Percentiles rank a stretch among this genome's conserved stretches.
Evolutionary conservation across 2,888 invertebrate species (phyloP).

Genomic region (Zygothrica quintamaculata): DNA sequence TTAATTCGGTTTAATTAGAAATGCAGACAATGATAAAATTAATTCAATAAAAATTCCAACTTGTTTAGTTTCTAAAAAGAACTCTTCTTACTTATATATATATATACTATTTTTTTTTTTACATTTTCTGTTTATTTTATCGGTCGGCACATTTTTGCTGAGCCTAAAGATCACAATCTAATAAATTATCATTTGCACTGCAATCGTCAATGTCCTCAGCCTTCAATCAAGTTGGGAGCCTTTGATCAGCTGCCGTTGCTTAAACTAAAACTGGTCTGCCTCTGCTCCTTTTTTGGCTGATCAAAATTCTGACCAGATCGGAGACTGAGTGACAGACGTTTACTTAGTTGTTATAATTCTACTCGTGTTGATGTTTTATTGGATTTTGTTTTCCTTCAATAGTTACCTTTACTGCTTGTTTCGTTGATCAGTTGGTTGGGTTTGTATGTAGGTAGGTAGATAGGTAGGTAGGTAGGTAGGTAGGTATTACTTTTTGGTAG

Average conservation of each 20-base stretch:
- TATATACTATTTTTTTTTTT: neutral
- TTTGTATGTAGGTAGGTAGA: conserved; percentile 18
- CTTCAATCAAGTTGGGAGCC: conserved; percentile 73
- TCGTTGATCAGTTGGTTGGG: neutral
- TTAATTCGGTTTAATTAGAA: conserved; percentile 80
- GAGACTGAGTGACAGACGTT: conserved; percentile 73
- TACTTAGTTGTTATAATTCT: conserved; percentile 80
- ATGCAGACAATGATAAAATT: conserved; percentile 76
- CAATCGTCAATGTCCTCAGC: conserved; percentile 71
- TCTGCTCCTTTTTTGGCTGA: conserved; percentile 62
- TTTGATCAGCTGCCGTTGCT: conserved; percentile 75
- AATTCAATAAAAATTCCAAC: conserved; percentile 73
- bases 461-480: conserved; percentile 15
- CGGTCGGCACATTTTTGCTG: conserved; percentile 45
- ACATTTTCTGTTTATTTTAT: conserved; percentile 1
- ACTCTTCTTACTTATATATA: conserved; percentile 7
- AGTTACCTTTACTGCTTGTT: too few species aligned
- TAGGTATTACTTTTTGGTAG: conserved; percentile 24
- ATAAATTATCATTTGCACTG: conserved; percentile 81
- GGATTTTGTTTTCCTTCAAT: conserved; percentile 43
- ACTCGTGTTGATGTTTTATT: conserved; percentile 80
- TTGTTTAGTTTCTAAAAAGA: conserved; percentile 1
- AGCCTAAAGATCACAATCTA: conserved; percentile 73
- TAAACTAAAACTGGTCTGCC: conserved; percentile 11
- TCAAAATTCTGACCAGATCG: conserved; percentile 73